phyloP scores from a whole-genome alignment of 2,113 vertebrate species.

The Myotis lucifugus region DNA sequence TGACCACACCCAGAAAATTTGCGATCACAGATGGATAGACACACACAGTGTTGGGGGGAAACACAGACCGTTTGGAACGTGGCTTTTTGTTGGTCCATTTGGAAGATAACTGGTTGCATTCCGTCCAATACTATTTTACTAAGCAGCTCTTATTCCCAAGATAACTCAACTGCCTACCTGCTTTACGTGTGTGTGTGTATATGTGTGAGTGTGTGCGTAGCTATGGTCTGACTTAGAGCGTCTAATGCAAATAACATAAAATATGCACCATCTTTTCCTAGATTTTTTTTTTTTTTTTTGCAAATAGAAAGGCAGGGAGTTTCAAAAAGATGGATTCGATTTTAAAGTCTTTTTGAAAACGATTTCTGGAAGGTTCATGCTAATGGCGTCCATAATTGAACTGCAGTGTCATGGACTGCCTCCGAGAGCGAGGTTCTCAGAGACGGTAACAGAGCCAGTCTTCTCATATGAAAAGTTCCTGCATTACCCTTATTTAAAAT shows the following conservation, averaged over 20 bases:
- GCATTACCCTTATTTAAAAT: slow-evolving; percentile 62
- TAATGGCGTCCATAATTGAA: background rate
- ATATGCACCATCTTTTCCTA: background rate
- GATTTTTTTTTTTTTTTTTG: background rate
- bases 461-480: slow-evolving; percentile 71
- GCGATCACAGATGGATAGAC: background rate
- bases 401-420: background rate
- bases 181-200: background rate
- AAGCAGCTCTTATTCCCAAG: background rate
- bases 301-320: background rate
- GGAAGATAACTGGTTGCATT: background rate
- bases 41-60: background rate
- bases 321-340: background rate
- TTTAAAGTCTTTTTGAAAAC: slow-evolving; percentile 49
- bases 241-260: background rate
- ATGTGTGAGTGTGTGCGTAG: background rate
- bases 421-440: background rate
- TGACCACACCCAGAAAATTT: background rate
- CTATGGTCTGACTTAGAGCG: background rate
- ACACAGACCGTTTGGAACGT: background rate
- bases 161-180: background rate
- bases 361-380: background rate
- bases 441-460: slow-evolving; percentile 51
- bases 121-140: background rate
- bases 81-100: background rate